These are phyloP conservation scores for Colletes gigas DNA, from an alignment of 1,140 invertebrate genomes.

Conservation along the genomic window DNA sequence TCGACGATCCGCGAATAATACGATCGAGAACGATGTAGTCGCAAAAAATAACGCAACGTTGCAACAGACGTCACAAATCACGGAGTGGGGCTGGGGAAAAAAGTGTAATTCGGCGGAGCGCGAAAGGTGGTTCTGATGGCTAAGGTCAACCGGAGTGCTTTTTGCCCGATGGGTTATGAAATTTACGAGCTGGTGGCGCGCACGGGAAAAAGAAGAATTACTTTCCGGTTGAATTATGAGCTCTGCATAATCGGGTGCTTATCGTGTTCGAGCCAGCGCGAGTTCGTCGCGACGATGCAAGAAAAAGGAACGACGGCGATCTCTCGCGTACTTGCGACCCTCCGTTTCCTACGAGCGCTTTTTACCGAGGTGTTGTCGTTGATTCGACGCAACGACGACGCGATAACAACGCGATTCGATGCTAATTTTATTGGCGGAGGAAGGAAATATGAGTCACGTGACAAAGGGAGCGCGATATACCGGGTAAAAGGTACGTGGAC, in stretches of 20 bases:
- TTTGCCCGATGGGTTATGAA: slow-evolving; percentile 12
- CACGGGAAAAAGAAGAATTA: slow-evolving; percentile 8
- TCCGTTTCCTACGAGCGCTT: background rate
- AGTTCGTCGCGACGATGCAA: background rate
- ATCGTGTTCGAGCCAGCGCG: slow-evolving; percentile 36
- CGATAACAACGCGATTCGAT: background rate
- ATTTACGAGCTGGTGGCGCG: slow-evolving; percentile 30
- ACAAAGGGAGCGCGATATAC: too few species aligned
- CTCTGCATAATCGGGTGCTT: slow-evolving; percentile 37
- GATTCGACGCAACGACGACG: background rate
- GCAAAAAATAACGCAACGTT: too few species aligned
- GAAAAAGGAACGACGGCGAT: slow-evolving; percentile 17
- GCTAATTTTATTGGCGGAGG: background rate
- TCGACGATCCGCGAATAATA: background rate
- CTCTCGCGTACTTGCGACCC: background rate
- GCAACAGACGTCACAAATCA: background rate
- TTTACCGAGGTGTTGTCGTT: slow-evolving; percentile 7
- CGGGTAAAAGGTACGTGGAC: too few species aligned
- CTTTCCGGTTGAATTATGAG: slow-evolving; percentile 41
- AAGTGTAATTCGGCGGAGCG: background rate
- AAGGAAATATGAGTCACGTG: too few species aligned
- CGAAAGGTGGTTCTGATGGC: background rate
- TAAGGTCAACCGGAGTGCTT: background rate
- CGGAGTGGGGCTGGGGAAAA: background rate
- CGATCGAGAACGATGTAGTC: background rate